A percentile compares a stretch with the other conserved stretches of the same genome.
Conservation (phyloP, 2,888 invertebrate genomes). For the Caenorhabditis sp. region DNA sequence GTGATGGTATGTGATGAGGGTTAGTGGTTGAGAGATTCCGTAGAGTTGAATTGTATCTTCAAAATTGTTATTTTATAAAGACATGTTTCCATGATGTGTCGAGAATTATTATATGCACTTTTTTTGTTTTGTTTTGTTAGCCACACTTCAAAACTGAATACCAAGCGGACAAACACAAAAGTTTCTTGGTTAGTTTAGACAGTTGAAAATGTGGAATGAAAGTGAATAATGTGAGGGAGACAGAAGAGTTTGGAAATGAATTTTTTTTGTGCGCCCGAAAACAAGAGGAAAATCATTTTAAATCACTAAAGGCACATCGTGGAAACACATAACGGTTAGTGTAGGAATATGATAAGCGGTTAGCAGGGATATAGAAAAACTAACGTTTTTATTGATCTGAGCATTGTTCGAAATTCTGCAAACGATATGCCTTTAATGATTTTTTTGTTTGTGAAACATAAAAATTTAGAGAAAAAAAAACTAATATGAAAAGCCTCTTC, state of each 20-base stretch:
- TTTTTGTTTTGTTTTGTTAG: background rate
- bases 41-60: conserved; percentile 52
- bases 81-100: background rate
- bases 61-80: background rate
- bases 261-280: background rate
- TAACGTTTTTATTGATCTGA: conserved; percentile 36
- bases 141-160: background rate
- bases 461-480: background rate
- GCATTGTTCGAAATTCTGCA: conserved; percentile 43
- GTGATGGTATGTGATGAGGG: conserved; percentile 26
- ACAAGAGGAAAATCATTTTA: background rate
- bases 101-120: background rate
- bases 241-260: background rate
- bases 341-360: conserved; percentile 30
- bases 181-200: background rate
- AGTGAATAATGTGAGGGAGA: background rate
- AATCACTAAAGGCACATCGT: conserved; percentile 47
- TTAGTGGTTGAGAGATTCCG: conserved; percentile 51
- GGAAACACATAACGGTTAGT: conserved; percentile 37
- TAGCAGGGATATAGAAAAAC: conserved; percentile 7
- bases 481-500: background rate
- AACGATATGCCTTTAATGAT: conserved; percentile 43
- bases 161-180: conserved; percentile 43
- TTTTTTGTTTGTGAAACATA: background rate
- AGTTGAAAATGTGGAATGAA: background rate